Base-by-base conservation (phyloP, 2,797 vertebrate genomes). In the Lindbergichthys nudifrons region DNA sequence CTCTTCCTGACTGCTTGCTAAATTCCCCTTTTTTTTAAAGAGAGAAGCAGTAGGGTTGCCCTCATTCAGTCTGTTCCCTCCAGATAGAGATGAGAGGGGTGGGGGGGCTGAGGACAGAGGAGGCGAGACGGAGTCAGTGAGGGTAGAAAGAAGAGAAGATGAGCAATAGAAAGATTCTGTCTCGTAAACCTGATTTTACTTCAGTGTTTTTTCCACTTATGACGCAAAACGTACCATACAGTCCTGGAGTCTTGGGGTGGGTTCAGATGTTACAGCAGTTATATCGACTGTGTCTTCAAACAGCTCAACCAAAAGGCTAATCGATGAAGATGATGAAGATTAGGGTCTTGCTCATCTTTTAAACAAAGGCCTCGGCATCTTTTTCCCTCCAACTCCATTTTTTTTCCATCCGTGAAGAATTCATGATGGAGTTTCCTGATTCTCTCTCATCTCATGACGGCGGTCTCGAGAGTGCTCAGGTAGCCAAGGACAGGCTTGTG, bases 51-150 rank as follows among this genome's bases (percentile, higher is more conserved):
- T 60, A 63, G 79, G 84, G 68, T 60, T 94, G 93, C 84, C 92
- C 92, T 91, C 86, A 92, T 94, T 94, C 90, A 92, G 85, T 92
- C 89, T 81, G 43, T 75, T 80, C 62, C 80, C 82, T 65, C 73
- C 67, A 51, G 68, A 82, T 63, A 73, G 77, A 70, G 68, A 54
- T 14, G 32, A 63, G 65, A 66, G 56, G 3, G 51, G 75, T 1
- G 10, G 12, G 56, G 71, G 48, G 47, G 39, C 39, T 10, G n/a
- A 32, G 26, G 75, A 36, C 0, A 13, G 45, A 65, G 62, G 53
- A 69, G 32, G 51, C 10, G 11, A 77, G 70, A 47, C 30, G 14
- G 36, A 65, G 51, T 62, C 48, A 26, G 77, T 11, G 65, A 47
- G 72, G 39, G 52, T 39, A 2, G 18, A 41, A 81, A 63, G 14